Evolutionary conservation across 2,888 invertebrate species (phyloP).

Genomic region (Watsonalla cultraria): DNA sequence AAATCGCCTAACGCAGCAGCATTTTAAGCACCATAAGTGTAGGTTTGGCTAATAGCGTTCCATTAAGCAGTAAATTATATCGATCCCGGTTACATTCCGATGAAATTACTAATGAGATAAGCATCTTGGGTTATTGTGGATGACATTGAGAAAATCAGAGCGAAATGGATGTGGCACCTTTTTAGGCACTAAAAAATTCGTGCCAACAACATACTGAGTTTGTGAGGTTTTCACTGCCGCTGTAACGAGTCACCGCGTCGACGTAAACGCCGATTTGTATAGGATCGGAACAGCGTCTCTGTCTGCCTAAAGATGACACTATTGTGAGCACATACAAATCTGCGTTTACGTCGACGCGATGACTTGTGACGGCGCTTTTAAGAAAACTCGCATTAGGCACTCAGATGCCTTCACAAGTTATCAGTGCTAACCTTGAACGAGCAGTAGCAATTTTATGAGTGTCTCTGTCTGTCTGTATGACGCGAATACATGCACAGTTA

Average conservation of each 20-base stretch:
- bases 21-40: conserved; percentile 41
- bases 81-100: conserved; percentile 65
- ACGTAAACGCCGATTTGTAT: too few species aligned
- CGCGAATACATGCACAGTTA: too few species aligned
- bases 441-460: background rate
- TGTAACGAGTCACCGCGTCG: too few species aligned
- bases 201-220: too few species aligned
- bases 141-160: conserved; percentile 21
- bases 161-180: conserved; percentile 33
- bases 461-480: too few species aligned
- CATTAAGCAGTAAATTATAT: conserved; percentile 60
- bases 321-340: too few species aligned
- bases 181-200: background rate
- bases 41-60: conserved; percentile 51
- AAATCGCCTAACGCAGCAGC: conserved; percentile 9
- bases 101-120: conserved; percentile 73
- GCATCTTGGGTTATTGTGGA: conserved; percentile 54
- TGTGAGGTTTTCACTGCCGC: too few species aligned
- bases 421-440: background rate
- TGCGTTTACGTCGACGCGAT: too few species aligned
- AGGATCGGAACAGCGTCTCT: too few species aligned
- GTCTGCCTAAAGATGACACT: too few species aligned
- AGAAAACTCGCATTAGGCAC: too few species aligned
- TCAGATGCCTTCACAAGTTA: background rate
- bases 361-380: too few species aligned